Percentiles rank a stretch among this genome's conserved stretches.
Conservation (phyloP, 2,888 invertebrate species). For the Dione juno region DNA sequence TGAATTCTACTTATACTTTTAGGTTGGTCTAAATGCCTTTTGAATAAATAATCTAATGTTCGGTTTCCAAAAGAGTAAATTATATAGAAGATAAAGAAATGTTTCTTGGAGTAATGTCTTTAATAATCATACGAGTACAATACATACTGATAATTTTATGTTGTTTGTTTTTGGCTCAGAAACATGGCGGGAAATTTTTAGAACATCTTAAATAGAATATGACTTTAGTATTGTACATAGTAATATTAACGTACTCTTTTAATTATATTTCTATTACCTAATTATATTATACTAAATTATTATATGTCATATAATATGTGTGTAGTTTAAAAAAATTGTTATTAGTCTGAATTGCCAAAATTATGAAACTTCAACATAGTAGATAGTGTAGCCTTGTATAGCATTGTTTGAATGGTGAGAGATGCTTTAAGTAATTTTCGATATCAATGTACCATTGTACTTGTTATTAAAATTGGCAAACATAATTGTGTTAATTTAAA, state of each 20-base stretch:
- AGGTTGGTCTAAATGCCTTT: neutral
- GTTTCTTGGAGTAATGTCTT: neutral
- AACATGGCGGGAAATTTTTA: neutral
- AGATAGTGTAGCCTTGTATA: neutral
- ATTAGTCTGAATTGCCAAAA: constrained; percentile 20
- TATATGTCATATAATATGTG: too few species aligned
- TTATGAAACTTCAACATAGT: neutral
- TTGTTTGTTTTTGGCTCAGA: too few species aligned
- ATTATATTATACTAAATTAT: too few species aligned
- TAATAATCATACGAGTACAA: neutral
- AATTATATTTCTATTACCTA: too few species aligned
- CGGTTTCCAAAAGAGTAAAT: neutral
- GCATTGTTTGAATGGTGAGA: neutral
- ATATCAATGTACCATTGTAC: neutral
- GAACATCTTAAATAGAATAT: neutral
- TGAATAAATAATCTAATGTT: neutral
- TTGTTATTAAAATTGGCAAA: neutral
- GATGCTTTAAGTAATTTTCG: neutral
- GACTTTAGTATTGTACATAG: neutral
- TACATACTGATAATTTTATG: neutral
- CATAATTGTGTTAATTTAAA: neutral
- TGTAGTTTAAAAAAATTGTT: neutral
- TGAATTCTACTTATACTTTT: neutral
- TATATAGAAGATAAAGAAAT: neutral
- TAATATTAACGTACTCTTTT: neutral